Evolutionary conservation across 2,888 invertebrate genomes (phyloP).

Genomic region (Hetaerina titia): DNA sequence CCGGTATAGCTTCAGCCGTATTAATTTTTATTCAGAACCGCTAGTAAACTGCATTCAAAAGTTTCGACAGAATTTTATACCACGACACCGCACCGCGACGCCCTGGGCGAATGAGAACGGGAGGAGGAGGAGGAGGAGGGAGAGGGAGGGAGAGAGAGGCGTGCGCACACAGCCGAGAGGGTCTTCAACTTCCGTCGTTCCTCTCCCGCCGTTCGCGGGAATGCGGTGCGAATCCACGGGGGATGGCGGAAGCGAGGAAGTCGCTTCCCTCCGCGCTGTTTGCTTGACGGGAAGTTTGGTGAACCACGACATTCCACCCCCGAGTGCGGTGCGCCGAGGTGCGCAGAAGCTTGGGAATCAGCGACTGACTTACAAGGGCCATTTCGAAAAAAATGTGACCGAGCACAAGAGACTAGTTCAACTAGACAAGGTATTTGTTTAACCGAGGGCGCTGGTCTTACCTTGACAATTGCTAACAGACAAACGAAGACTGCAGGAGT

Average conservation of each 20-base stretch:
- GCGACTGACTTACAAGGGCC: not conserved
- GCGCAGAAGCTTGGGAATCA: not conserved
- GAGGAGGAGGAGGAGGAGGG: not conserved
- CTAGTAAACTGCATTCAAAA: not conserved
- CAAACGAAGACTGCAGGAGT: conserved; percentile 52
- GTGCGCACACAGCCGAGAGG: not conserved
- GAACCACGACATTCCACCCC: conserved; percentile 1
- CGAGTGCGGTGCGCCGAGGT: not conserved
- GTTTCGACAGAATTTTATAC: not conserved
- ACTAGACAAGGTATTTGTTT: not conserved
- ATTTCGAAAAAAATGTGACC: not conserved
- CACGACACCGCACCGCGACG: not conserved
- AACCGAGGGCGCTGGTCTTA: conserved; percentile 28
- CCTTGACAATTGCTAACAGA: conserved; percentile 61
- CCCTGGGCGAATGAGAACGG: not conserved
- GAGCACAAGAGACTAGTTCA: not conserved
- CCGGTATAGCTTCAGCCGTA: not conserved
- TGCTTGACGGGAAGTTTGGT: conserved; percentile 3
- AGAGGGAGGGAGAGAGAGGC: not conserved
- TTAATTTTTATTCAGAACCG: not conserved
- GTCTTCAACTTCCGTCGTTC: not conserved
- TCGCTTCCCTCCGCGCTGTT: not conserved
- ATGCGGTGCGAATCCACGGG: not conserved
- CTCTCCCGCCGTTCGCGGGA: not conserved
- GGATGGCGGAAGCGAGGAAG: conserved; percentile 21